A percentile compares a stretch with the other conserved stretches of the same genome.
Evolutionary conservation across 2,797 vertebrate genomes (phyloP).

Genomic region (Ara ararauna): DNA sequence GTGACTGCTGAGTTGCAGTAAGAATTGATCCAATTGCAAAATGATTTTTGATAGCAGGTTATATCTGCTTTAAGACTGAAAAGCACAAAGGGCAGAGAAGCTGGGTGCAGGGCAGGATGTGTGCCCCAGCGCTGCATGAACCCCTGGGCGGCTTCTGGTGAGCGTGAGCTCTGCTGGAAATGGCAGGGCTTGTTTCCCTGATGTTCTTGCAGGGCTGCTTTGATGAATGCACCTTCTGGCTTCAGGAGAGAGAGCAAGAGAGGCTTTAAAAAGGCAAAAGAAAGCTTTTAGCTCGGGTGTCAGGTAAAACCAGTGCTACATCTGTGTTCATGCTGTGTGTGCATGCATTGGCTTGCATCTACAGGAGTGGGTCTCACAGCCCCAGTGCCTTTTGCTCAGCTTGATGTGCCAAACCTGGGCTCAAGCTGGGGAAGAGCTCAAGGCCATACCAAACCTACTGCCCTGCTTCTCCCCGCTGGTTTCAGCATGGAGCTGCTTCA

Average conservation of each 20-base stretch:
- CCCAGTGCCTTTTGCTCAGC: background rate
- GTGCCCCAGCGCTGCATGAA: background rate
- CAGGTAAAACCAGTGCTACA: background rate
- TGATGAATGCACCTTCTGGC: background rate
- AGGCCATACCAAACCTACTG: background rate
- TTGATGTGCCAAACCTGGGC: background rate
- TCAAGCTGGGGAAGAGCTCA: background rate
- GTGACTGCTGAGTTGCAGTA: background rate
- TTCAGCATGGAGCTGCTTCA: background rate
- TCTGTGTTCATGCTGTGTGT: background rate
- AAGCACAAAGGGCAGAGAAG: background rate
- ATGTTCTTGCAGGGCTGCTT: background rate
- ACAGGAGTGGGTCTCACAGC: background rate
- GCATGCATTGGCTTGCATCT: background rate
- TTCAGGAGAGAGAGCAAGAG: background rate
- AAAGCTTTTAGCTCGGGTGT: background rate
- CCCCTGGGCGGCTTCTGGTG: rapidly evolving
- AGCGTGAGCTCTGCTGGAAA: background rate
- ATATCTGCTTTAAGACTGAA: background rate
- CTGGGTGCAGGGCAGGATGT: no score
- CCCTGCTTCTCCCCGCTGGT: background rate
- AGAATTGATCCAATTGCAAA: background rate
- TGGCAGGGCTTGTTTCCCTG: background rate
- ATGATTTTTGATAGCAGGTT: background rate
- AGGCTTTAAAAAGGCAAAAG: background rate